Conservation (phyloP, 2,888 invertebrate genomes). For the Oscheius myriophilus region DNA sequence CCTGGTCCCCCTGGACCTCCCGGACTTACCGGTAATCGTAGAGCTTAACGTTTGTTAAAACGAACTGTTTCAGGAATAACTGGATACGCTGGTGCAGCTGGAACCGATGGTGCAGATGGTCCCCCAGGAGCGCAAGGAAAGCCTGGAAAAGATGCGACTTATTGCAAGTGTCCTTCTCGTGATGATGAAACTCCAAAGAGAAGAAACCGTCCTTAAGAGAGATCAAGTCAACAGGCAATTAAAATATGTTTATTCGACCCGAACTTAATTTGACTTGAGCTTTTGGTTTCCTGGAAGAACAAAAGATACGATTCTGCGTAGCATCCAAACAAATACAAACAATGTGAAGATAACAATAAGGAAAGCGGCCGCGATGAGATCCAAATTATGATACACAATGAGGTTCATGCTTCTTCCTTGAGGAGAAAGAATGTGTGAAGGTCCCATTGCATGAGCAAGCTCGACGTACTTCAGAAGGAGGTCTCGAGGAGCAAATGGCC, state of each 20-base stretch:
- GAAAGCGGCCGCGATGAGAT: not conserved
- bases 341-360: not conserved
- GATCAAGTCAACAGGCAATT: no score
- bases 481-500: constrained; percentile 15
- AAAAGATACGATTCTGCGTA: not conserved
- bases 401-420: constrained; percentile 16
- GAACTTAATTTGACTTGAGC: not conserved
- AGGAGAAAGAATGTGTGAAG: constrained; percentile 1
- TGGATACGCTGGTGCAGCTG: constrained; percentile 14
- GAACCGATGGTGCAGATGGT: constrained; percentile 32
- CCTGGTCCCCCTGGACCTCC: constrained; percentile 11
- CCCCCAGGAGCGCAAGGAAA: constrained; percentile 36
- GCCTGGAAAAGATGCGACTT: constrained; percentile 42
- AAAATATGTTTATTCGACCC: no score
- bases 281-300: not conserved
- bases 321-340: not conserved
- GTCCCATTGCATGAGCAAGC: constrained; percentile 15
- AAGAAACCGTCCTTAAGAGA: no score
- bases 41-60: no score
- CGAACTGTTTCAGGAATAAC: not conserved
- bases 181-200: constrained; percentile 1
- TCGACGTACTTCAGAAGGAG: constrained; percentile 17
- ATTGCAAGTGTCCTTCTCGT: constrained; percentile 44
- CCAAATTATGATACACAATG: constrained; percentile 11
- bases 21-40: not conserved